Base-by-base conservation (phyloP, 2,797 vertebrate species). In the Balearica regulorum region DNA sequence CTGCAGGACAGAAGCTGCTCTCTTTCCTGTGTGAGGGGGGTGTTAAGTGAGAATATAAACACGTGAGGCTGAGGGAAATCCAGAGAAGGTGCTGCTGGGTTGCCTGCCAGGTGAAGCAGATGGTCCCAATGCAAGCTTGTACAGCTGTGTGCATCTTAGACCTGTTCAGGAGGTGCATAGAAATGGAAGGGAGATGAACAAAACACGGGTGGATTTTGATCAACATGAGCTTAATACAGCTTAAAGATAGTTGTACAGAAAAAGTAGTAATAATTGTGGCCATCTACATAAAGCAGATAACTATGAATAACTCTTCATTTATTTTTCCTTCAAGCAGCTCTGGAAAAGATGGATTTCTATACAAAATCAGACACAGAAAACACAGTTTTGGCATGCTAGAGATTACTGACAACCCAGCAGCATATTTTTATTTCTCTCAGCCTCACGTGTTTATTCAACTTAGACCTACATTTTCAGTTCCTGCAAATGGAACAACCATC, bases 101-200 rank as follows among this genome's bases (percentile, higher is more conserved):
- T 61, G 44, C 43, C 35, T 75, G 51, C 37, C 35, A 15, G 25
- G n/a, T 48, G 70, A 46, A 77, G 51, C 46, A 24, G 16, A 7
- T 3, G 8, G 24, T 43, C 62, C 48, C 12, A 3, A 0, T 33
- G 25, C 25, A 41, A 28, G 14, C 13, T 41, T 10, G 1, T 29
- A 4, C 9, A 13, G 10, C 21, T 58, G 11, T 1, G 1, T 21
- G 37, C 20, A 16, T 14, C 37, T 71, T 61, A 2, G 9, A 3
- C 57, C 37, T 71, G 21, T 48, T 80, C 29, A 39, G 39, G n/a
- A 5, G 24, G 49, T 49, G 41, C 13, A 1, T 1, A 25, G 24
- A 61, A 81, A 31, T 29, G 25, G 25, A 61, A 89, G 6, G 46
- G 12, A 75, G 20, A 22, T 8, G 8, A n/a, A 64, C 39, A 57